Base-by-base conservation (phyloP, 2,888 invertebrate genomes). In the Polydrusus cervinus region DNA sequence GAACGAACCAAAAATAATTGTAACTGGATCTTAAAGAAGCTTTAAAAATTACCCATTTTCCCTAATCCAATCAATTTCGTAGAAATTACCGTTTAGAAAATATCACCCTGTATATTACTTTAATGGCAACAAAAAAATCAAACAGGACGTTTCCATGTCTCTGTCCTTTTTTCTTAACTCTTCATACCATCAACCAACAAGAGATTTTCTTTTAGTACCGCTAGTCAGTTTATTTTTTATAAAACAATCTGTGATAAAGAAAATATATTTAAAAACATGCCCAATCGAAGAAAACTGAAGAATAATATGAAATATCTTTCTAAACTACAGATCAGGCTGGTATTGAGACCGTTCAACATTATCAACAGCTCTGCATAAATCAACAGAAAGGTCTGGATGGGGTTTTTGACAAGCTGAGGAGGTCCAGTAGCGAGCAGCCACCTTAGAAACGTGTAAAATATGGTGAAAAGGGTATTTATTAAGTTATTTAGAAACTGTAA, bases 321-420 rank as follows among this genome's bases (percentile, higher is more conserved):
- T 51, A 16, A 40, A 43, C 9, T 51, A 43, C 66, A 76, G 76
- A 76, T 76, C 68, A 65, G n/a, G 20, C 68, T 9, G 60, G 51
- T 20, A 30, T 76, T 45, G 76, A 76, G 61, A 25, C 70, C 67
- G 82, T 84, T 45, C 86, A 86, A 74, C 86, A 86, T 78, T 84
- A 82, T 73, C 86, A 86, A 75, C 87, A 86, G 78, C 81, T 86
- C 72, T 85, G 84, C 77, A 74, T 85, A 62, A 84, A 82, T 67
- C 86, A 86, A 78, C 82, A 84, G 57, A 82, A 70, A 38, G 53
- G 67, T 25, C 34, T 73, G 20, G 76, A 73, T 16, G 69, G 81
- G 45, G 80, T 84, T 45, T 82, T 85, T 45, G 84, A 83, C 20
- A 86, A 86, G 80, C 82, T 85, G 57, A 82, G 86, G 79, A 83